Evolutionary conservation across 2,113 vertebrate species (phyloP), one percentile per base, ranked within the genome.

Genomic region (Protomyctophum bolini): DNA sequence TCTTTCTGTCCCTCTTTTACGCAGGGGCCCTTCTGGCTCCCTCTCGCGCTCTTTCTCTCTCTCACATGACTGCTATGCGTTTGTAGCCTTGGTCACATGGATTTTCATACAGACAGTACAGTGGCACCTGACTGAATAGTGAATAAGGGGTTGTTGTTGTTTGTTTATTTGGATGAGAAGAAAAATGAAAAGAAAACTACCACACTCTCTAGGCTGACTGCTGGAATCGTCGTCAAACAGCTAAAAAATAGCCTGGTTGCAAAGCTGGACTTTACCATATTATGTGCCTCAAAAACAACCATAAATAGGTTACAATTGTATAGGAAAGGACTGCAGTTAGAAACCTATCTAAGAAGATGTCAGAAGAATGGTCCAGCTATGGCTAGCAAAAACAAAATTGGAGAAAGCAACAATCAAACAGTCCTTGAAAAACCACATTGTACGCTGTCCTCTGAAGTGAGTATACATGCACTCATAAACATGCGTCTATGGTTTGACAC

Each of bases 141-240:
- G 68, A 80, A 72, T 72, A 56, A 52, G 45, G 5, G 57, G 67
- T 52, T 21, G 47, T n/a, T n/a, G 3, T 9, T 68, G n/a, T n/a
- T n/a, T n/a, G n/a, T 61, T 21, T 50, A 70, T 2, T 46, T 28
- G 47, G 59, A n/a, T n/a, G n/a, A n/a, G n/a, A n/a, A n/a, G n/a
- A n/a, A n/a, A n/a, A n/a, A n/a, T n/a, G 65, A 21, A 21, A 21
- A 21, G 1, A 64, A 82, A 84, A 69, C 69, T 65, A 73, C 67
- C 21, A 21, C 33, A 33, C 70, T 80, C 72, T 63, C 59, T 68
- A 45, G 59, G 21, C 72, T 58, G 71, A 71, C 76, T 84, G 65
- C 78, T 83, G 77, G 75, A 82, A 83, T 67, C 70, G 68, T 79
- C 83, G 80, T 77, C 61, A 86, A 64, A 83, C 64, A 76, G 76